Percentiles rank a stretch among this genome's conserved stretches.
Conservation (phyloP, 2,797 vertebrate species). For the Synaphobranchus kaupii region DNA sequence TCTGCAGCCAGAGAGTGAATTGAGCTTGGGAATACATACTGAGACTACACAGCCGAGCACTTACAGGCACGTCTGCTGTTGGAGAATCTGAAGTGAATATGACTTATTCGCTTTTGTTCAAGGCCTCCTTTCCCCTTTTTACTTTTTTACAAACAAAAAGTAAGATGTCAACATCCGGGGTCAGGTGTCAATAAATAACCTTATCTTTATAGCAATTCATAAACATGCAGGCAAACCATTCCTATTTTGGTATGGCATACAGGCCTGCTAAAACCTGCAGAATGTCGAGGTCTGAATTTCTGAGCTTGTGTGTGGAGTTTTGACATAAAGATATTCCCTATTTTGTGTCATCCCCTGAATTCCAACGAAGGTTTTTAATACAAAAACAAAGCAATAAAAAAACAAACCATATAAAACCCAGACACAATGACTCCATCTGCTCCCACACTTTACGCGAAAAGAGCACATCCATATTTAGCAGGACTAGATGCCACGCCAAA, state of each 20-base stretch:
- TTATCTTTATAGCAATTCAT: not conserved
- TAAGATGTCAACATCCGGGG: conserved; percentile 19
- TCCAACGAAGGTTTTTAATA: not conserved
- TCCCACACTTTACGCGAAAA: not conserved
- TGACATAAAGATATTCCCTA: not conserved
- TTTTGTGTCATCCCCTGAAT: not conserved
- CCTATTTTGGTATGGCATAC: not conserved
- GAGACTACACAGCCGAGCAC: conserved; percentile 12
- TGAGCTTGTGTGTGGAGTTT: not conserved
- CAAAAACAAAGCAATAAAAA: not conserved
- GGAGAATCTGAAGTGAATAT: conserved; percentile 29
- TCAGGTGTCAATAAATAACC: not conserved
- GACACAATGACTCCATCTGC: not conserved
- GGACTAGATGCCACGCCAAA: not conserved
- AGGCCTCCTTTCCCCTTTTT: not conserved
- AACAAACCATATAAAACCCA: not conserved
- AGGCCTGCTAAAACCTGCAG: not conserved
- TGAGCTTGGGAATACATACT: conserved; percentile 7
- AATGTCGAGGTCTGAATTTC: not conserved
- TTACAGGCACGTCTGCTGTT: conserved; percentile 29
- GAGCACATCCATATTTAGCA: not conserved
- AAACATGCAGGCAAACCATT: not conserved
- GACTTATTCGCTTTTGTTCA: not conserved
- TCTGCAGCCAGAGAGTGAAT: conserved; percentile 26
- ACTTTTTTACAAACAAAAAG: not conserved